Conservation (phyloP, 2,797 vertebrate genomes). For the Hoplostethus atlanticus region DNA sequence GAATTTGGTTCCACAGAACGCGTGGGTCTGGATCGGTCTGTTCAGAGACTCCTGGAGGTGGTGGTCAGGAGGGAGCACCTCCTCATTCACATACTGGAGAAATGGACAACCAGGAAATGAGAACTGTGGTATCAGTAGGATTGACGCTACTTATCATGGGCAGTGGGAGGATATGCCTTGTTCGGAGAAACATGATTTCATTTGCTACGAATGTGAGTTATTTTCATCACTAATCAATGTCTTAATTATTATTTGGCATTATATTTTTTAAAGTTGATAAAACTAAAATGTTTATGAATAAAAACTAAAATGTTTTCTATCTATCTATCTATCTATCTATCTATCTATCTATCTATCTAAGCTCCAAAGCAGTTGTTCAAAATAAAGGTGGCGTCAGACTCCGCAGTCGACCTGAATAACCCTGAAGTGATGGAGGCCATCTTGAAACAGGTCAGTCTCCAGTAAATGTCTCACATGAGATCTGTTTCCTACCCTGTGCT, state of each 20-base stretch:
- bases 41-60: neutral
- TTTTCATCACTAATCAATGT: neutral
- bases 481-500: no score
- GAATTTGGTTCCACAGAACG: neutral
- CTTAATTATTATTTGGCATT: no score
- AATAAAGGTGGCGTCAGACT: no score
- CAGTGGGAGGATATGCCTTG: neutral
- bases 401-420: no score
- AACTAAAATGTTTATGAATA: no score
- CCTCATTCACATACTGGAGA: constrained; percentile 29
- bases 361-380: no score
- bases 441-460: no score
- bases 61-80: constrained; percentile 16
- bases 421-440: no score
- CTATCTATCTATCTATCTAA: neutral
- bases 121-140: constrained; percentile 11
- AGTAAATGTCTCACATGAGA: no score
- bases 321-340: neutral
- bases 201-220: constrained; percentile 39
- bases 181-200: accelerated
- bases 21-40: constrained; percentile 13
- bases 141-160: neutral
- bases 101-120: neutral
- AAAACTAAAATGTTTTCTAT: neutral
- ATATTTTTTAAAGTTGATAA: no score